phyloP scores from a whole-genome alignment of 1,140 invertebrate genomes.

The Eueides isabella region DNA sequence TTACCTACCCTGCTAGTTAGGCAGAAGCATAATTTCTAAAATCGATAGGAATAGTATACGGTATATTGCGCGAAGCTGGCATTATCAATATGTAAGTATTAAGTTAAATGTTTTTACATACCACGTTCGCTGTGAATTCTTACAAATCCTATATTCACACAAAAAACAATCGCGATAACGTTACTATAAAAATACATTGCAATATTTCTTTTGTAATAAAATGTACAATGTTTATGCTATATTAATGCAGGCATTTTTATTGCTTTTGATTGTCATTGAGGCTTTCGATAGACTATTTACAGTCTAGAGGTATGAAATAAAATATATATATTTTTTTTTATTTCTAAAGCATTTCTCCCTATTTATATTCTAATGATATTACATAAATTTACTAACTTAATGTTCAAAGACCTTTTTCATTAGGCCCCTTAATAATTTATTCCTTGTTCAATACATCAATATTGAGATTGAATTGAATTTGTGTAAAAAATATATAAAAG shows the following conservation, averaged over 20 bases:
- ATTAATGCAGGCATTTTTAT: background rate
- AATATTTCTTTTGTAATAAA: slow-evolving; percentile 37
- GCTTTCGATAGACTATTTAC: background rate
- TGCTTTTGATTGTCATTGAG: background rate
- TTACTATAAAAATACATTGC: slow-evolving; percentile 35
- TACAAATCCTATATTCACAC: slow-evolving; percentile 26
- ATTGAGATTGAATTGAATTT: background rate
- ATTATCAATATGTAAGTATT: background rate
- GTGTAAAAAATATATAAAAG: background rate
- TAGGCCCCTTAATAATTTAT: background rate
- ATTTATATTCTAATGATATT: background rate
- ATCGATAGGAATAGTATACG: too few species aligned
- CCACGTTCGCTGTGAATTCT: background rate
- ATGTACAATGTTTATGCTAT: background rate
- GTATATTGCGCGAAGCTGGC: too few species aligned
- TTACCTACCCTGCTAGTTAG: too few species aligned
- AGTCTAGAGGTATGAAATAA: background rate
- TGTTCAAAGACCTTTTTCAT: background rate
- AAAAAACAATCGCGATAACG: slow-evolving; percentile 26
- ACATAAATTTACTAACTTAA: background rate
- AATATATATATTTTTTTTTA: too few species aligned
- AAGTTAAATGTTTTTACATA: background rate
- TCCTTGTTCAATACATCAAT: background rate
- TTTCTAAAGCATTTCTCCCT: too few species aligned
- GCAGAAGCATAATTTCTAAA: too few species aligned